Conservation (phyloP, 2,888 invertebrate species). For the Pseudanteris insignis region DNA sequence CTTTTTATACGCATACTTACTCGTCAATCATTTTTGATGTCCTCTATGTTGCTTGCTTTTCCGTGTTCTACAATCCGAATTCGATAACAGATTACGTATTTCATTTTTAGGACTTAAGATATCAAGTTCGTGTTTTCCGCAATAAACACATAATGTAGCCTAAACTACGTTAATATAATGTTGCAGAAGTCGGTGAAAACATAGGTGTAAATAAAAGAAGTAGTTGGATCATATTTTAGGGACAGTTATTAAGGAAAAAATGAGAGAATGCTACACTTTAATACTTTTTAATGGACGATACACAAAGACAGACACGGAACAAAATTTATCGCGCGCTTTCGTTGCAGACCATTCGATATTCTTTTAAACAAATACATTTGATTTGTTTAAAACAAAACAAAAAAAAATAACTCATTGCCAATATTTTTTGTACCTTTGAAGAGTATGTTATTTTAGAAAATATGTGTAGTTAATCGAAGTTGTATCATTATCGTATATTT, state of each 20-base stretch:
- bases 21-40: slow-evolving; percentile 3
- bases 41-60: slow-evolving; percentile 15
- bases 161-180: slow-evolving; percentile 39
- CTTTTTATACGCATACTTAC: slow-evolving; percentile 17
- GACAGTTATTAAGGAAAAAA: slow-evolving; percentile 34
- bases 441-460: slow-evolving; percentile 32
- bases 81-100: slow-evolving; percentile 1
- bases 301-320: slow-evolving; percentile 26
- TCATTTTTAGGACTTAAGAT: slow-evolving; percentile 18
- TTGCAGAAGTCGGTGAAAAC: slow-evolving; percentile 42
- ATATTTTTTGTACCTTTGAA: slow-evolving; percentile 40
- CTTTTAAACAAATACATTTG: slow-evolving; percentile 28
- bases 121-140: slow-evolving; percentile 39
- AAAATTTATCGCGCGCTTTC: slow-evolving; percentile 38
- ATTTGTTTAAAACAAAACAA: slow-evolving; percentile 21
- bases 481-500: slow-evolving; percentile 45
- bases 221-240: slow-evolving; percentile 44
- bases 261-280: slow-evolving; percentile 42
- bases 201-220: slow-evolving; percentile 44
- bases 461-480: slow-evolving; percentile 39
- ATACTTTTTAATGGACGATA: slow-evolving; percentile 39
- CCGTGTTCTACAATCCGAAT: slow-evolving; percentile 3
- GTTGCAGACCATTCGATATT: slow-evolving; percentile 30
- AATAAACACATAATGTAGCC: slow-evolving; percentile 38
- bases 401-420: slow-evolving; percentile 20